Evolutionary conservation across 2,113 vertebrate species (phyloP).

Genomic region (Tachuris rubrigastra): DNA sequence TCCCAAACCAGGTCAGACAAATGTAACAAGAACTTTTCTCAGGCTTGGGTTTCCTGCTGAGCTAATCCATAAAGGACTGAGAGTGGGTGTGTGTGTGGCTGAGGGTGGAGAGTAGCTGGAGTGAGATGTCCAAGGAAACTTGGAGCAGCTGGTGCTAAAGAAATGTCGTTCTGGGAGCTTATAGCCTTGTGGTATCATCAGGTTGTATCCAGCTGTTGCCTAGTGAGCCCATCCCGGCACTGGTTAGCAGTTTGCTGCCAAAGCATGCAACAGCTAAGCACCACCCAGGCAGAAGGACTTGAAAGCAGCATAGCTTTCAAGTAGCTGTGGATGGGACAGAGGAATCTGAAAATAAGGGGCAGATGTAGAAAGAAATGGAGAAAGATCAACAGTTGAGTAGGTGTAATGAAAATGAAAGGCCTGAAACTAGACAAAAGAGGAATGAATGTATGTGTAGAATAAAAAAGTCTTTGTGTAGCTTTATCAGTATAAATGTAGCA

Average conservation of each 20-base stretch:
- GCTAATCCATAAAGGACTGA: not conserved
- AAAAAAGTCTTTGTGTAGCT: not conserved
- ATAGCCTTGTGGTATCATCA: not conserved
- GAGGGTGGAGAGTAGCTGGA: not conserved
- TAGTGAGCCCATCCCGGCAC: not conserved
- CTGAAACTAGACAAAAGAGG: not conserved
- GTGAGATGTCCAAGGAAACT: not conserved
- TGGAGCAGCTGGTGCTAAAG: not conserved
- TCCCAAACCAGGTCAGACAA: not conserved
- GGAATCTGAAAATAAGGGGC: not conserved
- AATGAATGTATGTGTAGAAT: not conserved
- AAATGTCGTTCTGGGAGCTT: not conserved
- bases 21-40: not conserved
- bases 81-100: fast-evolving
- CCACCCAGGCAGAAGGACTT: not conserved
- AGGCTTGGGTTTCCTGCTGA: not conserved
- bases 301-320: fast-evolving
- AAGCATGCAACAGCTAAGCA: not conserved
- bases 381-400: not conserved
- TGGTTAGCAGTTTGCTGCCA: not conserved
- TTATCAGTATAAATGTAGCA: not conserved
- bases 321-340: not conserved
- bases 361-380: not conserved
- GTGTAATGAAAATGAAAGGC: not conserved
- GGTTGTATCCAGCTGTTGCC: not conserved